These are phyloP conservation scores for Arrhamphus sclerolepis DNA, from an alignment of 2,797 vertebrate species.

Conservation along the genomic window DNA sequence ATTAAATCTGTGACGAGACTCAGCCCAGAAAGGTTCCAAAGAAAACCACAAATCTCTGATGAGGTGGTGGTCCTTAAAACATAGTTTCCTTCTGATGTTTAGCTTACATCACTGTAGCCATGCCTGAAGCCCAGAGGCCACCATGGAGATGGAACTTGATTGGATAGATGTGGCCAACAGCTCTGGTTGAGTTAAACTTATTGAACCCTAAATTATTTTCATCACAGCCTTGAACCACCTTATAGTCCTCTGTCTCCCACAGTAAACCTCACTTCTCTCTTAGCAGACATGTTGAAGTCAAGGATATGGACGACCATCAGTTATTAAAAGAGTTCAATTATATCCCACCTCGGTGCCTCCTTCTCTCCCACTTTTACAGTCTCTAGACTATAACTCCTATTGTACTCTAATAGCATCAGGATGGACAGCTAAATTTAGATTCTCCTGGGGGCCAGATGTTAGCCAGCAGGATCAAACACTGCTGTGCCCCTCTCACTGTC, in stretches of 20 bases:
- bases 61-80: constrained; percentile 46
- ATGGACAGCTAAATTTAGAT: constrained; percentile 77
- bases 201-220: constrained; percentile 47
- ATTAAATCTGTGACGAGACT: constrained; percentile 34
- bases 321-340: constrained; percentile 15
- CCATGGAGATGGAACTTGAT: constrained; percentile 42
- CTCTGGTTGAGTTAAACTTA: constrained; percentile 43
- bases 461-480: constrained; percentile 64
- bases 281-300: constrained; percentile 28
- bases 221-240: constrained; percentile 62
- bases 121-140: constrained; percentile 46
- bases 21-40: constrained; percentile 30
- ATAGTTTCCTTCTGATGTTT: constrained; percentile 32
- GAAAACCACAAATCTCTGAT: constrained; percentile 58
- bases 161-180: constrained; percentile 59
- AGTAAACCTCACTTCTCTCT: background rate
- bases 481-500: constrained; percentile 42
- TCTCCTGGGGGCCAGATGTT: constrained; percentile 78
- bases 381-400: constrained; percentile 64
- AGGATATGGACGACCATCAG: constrained; percentile 29
- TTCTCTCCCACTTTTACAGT: constrained; percentile 27
- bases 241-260: constrained; percentile 8
- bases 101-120: constrained; percentile 27
- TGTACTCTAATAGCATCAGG: constrained; percentile 77
- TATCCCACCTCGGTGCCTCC: constrained; percentile 10